phyloP scores from a whole-genome alignment of 2,797 vertebrate species.

The Cyprinodon diabolis region DNA sequence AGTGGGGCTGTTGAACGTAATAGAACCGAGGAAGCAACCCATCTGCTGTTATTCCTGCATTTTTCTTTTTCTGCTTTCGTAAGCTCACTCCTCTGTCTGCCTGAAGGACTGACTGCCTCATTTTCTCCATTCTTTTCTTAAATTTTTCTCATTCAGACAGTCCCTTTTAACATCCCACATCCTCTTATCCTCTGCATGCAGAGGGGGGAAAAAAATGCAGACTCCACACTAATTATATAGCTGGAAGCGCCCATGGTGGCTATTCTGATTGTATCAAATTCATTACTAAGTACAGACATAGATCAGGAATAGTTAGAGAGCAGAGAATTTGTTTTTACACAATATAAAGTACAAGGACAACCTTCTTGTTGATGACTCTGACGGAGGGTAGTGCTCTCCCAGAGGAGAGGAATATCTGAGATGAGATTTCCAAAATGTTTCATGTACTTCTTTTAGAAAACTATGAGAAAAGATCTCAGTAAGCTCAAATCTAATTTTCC shows the following conservation, averaged over 20 bases:
- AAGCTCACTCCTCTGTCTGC: conserved; percentile 27
- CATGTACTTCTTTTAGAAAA: too few relatives aligned
- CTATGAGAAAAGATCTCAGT: too few relatives aligned
- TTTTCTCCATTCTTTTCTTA: conserved; percentile 61
- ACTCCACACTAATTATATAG: conserved; percentile 63
- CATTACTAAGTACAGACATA: conserved; percentile 44
- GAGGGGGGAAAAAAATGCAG: conserved; percentile 56
- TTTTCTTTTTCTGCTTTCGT: conserved; percentile 20
- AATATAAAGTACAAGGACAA: conserved; percentile 9
- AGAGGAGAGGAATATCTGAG: too few relatives aligned
- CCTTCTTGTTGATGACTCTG: neutral
- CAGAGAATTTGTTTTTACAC: conserved; percentile 14
- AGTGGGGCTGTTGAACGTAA: conserved; percentile 2
- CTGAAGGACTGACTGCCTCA: conserved; percentile 39
- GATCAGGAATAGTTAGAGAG: conserved; percentile 17
- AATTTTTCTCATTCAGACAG: conserved; percentile 51
- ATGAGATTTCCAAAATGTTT: too few relatives aligned
- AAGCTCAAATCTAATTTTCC: too few relatives aligned
- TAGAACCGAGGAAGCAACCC: conserved; percentile 12
- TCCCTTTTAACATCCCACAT: conserved; percentile 66
- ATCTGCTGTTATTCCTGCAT: conserved; percentile 41
- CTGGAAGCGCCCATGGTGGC: conserved; percentile 60
- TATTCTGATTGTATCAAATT: conserved; percentile 51
- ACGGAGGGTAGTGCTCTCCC: neutral
- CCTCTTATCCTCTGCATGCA: conserved; percentile 53